Evolutionary conservation across 2,797 vertebrate genomes (phyloP).

Genomic region (Coregonus ussuriensis): DNA sequence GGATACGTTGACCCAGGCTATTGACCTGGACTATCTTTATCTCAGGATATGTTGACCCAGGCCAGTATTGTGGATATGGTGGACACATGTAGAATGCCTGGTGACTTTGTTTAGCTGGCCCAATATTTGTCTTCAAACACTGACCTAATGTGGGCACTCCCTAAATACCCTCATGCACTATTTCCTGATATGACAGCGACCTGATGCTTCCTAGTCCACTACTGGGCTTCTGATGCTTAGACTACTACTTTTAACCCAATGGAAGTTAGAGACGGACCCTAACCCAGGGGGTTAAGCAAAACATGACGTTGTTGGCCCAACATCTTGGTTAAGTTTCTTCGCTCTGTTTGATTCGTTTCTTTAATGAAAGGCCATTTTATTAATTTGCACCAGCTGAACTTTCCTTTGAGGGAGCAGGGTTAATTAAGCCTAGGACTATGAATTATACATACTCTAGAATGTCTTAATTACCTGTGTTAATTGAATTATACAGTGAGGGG

Average conservation of each 20-base stretch:
- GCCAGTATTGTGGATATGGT: neutral
- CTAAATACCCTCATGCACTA: conserved; percentile 1
- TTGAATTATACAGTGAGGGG: too few relatives aligned
- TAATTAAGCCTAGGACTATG: conserved; percentile 50
- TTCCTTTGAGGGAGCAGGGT: conserved; percentile 25
- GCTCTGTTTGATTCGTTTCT: neutral
- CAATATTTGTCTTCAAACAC: conserved; percentile 8
- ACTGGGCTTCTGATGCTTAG: neutral
- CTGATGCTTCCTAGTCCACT: neutral
- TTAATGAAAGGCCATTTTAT: neutral
- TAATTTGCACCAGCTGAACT: conserved; percentile 18
- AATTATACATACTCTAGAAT: conserved; percentile 40
- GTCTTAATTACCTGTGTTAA: conserved; percentile 56
- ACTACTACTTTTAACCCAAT: neutral
- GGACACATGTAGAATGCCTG: neutral
- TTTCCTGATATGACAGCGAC: neutral
- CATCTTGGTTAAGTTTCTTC: neutral
- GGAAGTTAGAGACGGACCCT: neutral
- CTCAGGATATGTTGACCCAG: neutral
- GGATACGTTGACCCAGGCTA: too few relatives aligned
- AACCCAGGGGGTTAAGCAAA: neutral
- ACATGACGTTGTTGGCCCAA: neutral
- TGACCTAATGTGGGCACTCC: neutral
- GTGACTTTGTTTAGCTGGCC: neutral
- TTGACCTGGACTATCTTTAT: neutral